Evolutionary conservation across 2,888 invertebrate genomes (phyloP), one percentile per base, ranked within the genome.

Genomic region (Stenodema calcarata): DNA sequence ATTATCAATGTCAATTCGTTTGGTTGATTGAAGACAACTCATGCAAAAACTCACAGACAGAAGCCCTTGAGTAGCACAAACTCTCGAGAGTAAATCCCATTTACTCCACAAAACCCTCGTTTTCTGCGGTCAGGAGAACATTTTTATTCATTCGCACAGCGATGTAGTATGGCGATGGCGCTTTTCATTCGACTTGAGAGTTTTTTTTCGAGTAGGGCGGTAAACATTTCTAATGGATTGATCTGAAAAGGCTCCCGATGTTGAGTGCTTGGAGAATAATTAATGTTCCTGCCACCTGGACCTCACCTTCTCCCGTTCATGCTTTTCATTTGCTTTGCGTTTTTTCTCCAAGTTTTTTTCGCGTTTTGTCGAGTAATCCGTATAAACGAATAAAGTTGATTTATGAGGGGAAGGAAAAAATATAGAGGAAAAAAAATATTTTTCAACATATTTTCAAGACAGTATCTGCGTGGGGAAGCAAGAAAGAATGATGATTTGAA

Each of bases 141-240:
- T 16, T 44, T 70, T 42, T 27, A 44, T 78, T 42, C 44, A 35
- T 78, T 47, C 44, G 41, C n/a, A 76, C 41, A 35, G 73, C 73
- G 12, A 12, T 70, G 73, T n/a, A 4, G 42, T 28, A 30, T 62
- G 62, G 78, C 14, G 11, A 42, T 7, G 82, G 18, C 30, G 82
- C 69, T 82, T 82, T 82, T 82, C 82, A 82, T 82, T 82, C 62
- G 82, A 82, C 69, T 82, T 41, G 69, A 70, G 18, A 70, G 82
- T 16, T 41, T 30, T 62, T 81, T 82, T 69, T 82, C 82, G 82
- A 82, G 82, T 69, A 69, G 82, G 16, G 82, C 28, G 82, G 82
- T 82, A 82, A 82, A 82, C 82, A 82, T 82, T 82, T 82, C 69
- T 82, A 82, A 82, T 82, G 82, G 82, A 82, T 82, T 82, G 82